Evolutionary conservation across 2,888 invertebrate genomes (phyloP), one percentile per base, ranked within the genome.

Genomic region (Perizoma affinitatum): DNA sequence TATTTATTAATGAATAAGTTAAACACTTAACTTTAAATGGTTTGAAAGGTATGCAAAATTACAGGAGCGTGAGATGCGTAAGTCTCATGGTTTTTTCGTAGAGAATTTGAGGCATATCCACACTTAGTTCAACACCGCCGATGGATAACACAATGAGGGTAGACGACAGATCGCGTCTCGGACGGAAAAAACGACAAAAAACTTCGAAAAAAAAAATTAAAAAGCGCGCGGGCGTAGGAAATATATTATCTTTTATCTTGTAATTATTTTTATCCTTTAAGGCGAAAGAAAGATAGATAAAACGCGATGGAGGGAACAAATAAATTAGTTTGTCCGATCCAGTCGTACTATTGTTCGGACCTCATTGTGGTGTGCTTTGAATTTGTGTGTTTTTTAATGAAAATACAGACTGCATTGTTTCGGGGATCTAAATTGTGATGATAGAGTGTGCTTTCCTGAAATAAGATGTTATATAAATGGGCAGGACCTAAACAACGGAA

Each of bases 241-340:
- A 83, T 83, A 22, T 22, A 22, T 22, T 22, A 85, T 86, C 90
- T 91, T 86, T 88, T 88, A 91, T 92, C 91, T 90, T 87, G 88
- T 90, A 89, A 91, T 92, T 92, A 92, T 91, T 89, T 92, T 92
- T 86, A 92, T 91, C 90, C 90, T 88, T 90, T 91, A 85, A 89
- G 83, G 70, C 82, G 84, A 83, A 84, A 84, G 83, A 82, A 83
- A 80, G 82, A 69, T 79, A 81, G 81, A 84, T 84, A 85, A 82
- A 84, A 80, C 70, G 72, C 66, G 65, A 71, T 70, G 71, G 66
- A 53, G 62, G 63, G 67, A 64, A 74, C 76, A 82, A 77, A 84
- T 83, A 88, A 89, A 70, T 90, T 89, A 87, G 88, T 90, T 86
- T 87, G 86, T 87, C 84, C 81, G 83, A 87, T 83, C 80, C 89